phyloP scores from a whole-genome alignment of 1,140 invertebrate species.

The Achatina immaculata region DNA sequence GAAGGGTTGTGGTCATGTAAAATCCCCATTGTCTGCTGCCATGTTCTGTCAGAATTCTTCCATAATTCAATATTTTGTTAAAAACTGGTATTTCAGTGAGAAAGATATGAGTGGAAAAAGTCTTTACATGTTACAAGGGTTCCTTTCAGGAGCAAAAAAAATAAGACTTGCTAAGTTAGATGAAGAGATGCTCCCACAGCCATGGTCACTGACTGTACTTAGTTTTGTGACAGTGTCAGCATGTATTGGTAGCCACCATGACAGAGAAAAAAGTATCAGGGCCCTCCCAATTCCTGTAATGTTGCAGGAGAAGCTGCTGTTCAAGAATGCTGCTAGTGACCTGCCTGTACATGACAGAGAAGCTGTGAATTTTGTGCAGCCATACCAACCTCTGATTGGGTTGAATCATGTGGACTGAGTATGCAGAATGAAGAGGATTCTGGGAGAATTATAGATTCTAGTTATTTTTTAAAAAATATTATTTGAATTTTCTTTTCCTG shows the following conservation, averaged over 20 bases:
- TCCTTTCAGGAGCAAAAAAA: not conserved
- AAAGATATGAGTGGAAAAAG: not conserved
- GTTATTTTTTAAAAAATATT: no score
- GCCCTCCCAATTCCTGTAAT: not conserved
- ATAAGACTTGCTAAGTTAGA: not conserved
- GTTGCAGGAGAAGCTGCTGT: not conserved
- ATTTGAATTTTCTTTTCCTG: no score
- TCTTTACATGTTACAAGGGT: not conserved
- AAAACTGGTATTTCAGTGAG: slow-evolving; percentile 4
- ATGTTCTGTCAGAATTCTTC: slow-evolving; percentile 7
- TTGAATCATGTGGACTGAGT: not conserved
- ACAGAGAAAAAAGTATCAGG: not conserved
- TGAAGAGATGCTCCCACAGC: not conserved
- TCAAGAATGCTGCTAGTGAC: not conserved
- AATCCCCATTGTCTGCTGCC: slow-evolving; percentile 13
- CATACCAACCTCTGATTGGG: not conserved
- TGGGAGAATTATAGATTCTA: no score
- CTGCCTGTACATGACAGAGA: not conserved
- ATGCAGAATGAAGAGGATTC: no score
- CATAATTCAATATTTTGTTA: not conserved
- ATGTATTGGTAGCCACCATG: not conserved
- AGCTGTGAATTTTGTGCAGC: not conserved
- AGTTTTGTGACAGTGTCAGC: slow-evolving; percentile 8
- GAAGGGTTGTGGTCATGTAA: not conserved
- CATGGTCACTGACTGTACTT: not conserved